Conservation (phyloP, 2,797 vertebrate genomes). For the Gymnocypris eckloni region DNA sequence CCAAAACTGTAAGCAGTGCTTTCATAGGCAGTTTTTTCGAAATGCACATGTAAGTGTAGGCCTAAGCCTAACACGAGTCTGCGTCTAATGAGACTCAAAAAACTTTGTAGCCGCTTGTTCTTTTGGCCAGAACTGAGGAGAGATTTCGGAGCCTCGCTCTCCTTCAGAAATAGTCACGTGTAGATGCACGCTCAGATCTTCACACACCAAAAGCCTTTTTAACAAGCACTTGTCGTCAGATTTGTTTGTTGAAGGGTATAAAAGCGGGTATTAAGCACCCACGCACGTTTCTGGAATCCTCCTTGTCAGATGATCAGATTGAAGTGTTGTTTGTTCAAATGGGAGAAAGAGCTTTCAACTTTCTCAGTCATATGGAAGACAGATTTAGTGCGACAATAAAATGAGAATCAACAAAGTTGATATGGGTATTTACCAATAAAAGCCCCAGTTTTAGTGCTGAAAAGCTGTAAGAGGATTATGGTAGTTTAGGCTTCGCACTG, state of each 20-base stretch:
- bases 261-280: conserved; percentile 71
- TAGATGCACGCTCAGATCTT: conserved; percentile 40
- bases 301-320: conserved; percentile 67
- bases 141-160: conserved; percentile 41
- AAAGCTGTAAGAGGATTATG: conserved; percentile 82
- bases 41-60: neutral
- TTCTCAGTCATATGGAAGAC: conserved; percentile 69
- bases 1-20: conserved; percentile 12
- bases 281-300: conserved; percentile 74
- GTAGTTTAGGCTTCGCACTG: conserved; percentile 64
- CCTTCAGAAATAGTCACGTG: conserved; percentile 58
- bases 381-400: conserved; percentile 76
- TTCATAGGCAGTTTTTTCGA: conserved; percentile 4
- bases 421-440: conserved; percentile 83
- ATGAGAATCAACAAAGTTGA: conserved; percentile 76
- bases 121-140: conserved; percentile 20
- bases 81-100: conserved; percentile 37
- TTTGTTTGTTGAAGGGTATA: conserved; percentile 69
- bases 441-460: conserved; percentile 66
- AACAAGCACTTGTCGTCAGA: conserved; percentile 75
- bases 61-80: neutral
- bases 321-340: conserved; percentile 55
- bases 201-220: conserved; percentile 67
- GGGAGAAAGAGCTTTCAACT: conserved; percentile 67
- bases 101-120: conserved; percentile 1